Conservation (phyloP, 2,113 vertebrate species). For the Rhombomys opimus region DNA sequence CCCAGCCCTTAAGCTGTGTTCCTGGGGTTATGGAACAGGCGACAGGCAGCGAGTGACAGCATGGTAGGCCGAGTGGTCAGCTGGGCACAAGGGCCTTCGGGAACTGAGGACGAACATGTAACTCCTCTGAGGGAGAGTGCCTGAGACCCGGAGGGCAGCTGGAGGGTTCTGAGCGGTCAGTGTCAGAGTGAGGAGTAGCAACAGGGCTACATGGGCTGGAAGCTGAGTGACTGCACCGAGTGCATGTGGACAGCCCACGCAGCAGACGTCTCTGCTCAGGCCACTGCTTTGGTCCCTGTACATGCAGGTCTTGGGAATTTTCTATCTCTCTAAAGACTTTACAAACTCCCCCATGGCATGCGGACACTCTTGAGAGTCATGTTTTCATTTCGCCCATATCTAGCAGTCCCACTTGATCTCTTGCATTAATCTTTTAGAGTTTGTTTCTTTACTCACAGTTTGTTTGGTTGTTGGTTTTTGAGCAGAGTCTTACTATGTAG, state of each 20-base stretch:
- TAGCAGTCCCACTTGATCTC: background rate
- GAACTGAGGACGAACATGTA: background rate
- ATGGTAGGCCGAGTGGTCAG: background rate
- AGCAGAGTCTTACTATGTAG: background rate
- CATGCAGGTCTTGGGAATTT: too few relatives aligned
- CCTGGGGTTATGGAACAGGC: background rate
- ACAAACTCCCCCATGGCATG: rapidly evolving
- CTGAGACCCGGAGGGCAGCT: background rate
- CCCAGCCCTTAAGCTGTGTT: background rate
- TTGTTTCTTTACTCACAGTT: background rate
- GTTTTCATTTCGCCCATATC: background rate
- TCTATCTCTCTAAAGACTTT: background rate
- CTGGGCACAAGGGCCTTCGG: background rate
- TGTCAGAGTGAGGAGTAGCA: background rate
- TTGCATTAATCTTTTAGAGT: background rate
- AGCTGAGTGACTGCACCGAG: background rate
- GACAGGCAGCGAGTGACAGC: background rate
- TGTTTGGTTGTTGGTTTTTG: slow-evolving; percentile 2
- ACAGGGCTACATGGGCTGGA: background rate
- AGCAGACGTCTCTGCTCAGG: background rate
- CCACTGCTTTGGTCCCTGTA: background rate
- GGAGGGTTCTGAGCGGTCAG: background rate
- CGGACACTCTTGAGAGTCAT: background rate
- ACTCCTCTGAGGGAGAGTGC: background rate
- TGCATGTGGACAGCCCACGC: background rate